phyloP scores from a whole-genome alignment of 2,797 vertebrate genomes.

The Loriculus beryllinus region DNA sequence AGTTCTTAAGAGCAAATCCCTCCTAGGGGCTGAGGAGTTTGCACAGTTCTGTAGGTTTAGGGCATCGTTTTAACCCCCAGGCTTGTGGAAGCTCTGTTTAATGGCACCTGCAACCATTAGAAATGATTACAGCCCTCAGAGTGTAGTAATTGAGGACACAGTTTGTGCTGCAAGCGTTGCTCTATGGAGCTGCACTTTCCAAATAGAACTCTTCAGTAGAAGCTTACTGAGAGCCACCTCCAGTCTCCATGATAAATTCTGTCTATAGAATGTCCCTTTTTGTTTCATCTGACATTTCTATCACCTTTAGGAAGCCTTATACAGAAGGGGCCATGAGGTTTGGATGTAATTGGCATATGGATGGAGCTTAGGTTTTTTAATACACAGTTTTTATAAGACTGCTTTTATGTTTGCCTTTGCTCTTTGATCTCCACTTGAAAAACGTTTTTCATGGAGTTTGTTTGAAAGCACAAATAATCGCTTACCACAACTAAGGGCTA shows the following conservation, averaged over 20 bases:
- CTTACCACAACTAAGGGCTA: conserved; percentile 72
- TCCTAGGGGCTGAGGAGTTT: neutral
- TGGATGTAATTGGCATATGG: conserved; percentile 70
- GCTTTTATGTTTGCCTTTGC: conserved; percentile 73
- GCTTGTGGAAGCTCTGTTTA: neutral
- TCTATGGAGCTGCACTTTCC: neutral
- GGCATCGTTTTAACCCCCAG: neutral
- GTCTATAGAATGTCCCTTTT: conserved; percentile 22
- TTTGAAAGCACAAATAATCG: conserved; percentile 75
- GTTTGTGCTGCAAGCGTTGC: neutral
- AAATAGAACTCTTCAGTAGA: neutral
- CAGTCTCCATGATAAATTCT: conserved; percentile 23
- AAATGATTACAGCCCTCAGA: neutral
- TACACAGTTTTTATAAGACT: conserved; percentile 69
- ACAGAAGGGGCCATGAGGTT: conserved; percentile 39
- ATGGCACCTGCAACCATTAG: neutral
- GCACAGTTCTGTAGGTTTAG: neutral
- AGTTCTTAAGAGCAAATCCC: neutral
- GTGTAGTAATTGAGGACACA: neutral
- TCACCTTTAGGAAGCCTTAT: conserved; percentile 50
- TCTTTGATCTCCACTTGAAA: conserved; percentile 78
- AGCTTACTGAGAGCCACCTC: conserved; percentile 22
- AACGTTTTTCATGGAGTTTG: conserved; percentile 65
- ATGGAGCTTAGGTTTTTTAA: conserved; percentile 67
- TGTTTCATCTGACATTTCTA: conserved; percentile 50